These are phyloP conservation scores for Sinocyclocheilus grahami DNA, from an alignment of 2,113 vertebrate species.

Conservation along the genomic window DNA sequence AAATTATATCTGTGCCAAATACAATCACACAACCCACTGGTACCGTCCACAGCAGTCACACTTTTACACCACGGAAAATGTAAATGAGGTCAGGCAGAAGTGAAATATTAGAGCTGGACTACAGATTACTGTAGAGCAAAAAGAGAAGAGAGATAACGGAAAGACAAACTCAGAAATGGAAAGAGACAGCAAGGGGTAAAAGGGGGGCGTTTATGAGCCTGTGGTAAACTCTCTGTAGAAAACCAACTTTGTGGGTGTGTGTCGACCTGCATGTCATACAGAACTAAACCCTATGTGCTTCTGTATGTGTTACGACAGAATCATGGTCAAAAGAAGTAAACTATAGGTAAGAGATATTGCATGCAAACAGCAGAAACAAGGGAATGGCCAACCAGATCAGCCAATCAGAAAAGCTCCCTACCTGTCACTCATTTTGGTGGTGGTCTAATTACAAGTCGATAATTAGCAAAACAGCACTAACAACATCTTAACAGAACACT, in stretches of 20 bases:
- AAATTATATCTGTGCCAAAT: background rate
- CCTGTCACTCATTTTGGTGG: background rate
- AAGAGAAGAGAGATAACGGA: conserved; percentile 2
- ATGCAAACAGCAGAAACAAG: background rate
- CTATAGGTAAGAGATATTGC: background rate
- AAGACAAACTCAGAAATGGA: conserved; percentile 8
- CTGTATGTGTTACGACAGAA: background rate
- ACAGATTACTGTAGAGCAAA: background rate
- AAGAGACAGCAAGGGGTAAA: background rate
- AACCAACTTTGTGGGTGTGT: conserved; percentile 63
- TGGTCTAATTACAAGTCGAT: background rate
- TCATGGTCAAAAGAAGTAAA: background rate
- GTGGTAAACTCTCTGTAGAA: conserved; percentile 53
- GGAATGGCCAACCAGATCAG: background rate
- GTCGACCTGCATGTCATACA: conserved; percentile 56
- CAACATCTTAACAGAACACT: background rate
- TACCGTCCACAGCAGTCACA: background rate
- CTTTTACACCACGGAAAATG: background rate
- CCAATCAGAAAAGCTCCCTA: background rate
- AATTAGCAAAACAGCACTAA: background rate
- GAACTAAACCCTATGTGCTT: background rate
- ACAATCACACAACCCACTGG: background rate
- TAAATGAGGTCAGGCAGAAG: conserved; percentile 13
- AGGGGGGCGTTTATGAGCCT: conserved; percentile 36
- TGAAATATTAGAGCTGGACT: background rate